phyloP scores from a whole-genome alignment of 2,888 invertebrate genomes.

The Cyclophora punctaria region DNA sequence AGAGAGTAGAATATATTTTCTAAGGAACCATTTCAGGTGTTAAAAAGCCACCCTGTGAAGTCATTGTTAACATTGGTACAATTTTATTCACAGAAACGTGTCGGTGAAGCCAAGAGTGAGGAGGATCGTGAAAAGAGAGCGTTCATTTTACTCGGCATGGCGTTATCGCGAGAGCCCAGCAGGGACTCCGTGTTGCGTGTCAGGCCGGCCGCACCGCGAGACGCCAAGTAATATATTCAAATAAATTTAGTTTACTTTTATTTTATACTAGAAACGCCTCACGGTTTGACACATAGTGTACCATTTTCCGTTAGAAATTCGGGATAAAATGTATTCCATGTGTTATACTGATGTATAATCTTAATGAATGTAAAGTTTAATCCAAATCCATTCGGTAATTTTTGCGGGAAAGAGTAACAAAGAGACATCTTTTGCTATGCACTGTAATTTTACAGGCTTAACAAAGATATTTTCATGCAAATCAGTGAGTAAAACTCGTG shows the following conservation, averaged over 20 bases:
- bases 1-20: conserved; percentile 1
- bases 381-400: no score
- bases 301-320: no score
- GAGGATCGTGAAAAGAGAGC: conserved; percentile 60
- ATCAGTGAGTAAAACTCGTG: no score
- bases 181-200: conserved; percentile 55
- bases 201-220: conserved; percentile 53
- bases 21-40: conserved; percentile 24
- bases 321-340: no score
- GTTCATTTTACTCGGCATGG: conserved; percentile 57
- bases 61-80: conserved; percentile 11
- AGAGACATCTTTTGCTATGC: no score
- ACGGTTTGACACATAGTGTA: no score
- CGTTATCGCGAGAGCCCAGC: conserved; percentile 59
- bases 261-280: no score
- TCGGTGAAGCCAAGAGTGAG: conserved; percentile 50
- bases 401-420: no score
- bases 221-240: conserved; percentile 40
- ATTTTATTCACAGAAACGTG: conserved; percentile 49
- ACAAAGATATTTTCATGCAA: no score
- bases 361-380: no score
- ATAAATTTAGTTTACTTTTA: neutral
- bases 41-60: conserved; percentile 12
- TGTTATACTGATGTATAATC: no score
- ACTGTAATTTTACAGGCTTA: no score